Evolutionary conservation across 23 tunicate species (phyloP), one percentile per base, ranked within the genome.

Genomic region (Diplosoma virens): DNA sequence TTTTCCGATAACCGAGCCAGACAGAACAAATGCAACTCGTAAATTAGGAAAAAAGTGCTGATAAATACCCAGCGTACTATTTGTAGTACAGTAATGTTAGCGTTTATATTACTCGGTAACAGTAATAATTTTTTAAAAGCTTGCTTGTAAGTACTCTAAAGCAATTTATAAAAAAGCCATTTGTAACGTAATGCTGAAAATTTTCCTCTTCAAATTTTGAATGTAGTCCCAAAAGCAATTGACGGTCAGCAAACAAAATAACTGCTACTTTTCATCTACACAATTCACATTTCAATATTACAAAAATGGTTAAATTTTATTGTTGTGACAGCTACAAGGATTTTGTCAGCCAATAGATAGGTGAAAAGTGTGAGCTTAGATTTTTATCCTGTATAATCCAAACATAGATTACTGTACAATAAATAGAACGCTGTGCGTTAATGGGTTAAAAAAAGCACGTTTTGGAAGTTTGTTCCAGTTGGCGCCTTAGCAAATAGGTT

Each of bases 381-480:
- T 41, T 41, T 41, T 41, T 9, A 14, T 14, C 50, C 50, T 7
- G 50, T 41, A 14, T 41, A 41, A 41, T 41, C 50, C 50, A 14
- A 14, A 41, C 50, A 41, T 41, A 41, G 14, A 41, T 41, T 41
- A 41, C 50, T 41, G 50, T 41, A 41, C 50, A 41, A 41, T 41
- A 41, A 41, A 41, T 41, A 41, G 50, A 41, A 41, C 50, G 50
- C 50, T 41, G 50, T 9, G 50, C 50, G 50, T 41, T 41, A 41
- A 41, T 41, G 50, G 21, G 71, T 41, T 35, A 87, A 7, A 41
- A 41, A 41, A 41, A n/a, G n/a, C n/a, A n/a, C n/a, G n/a, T n/a
- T n/a, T n/a, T n/a, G n/a, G n/a, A n/a, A n/a, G n/a, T n/a, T n/a
- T n/a, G n/a, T n/a, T n/a, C n/a, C n/a, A n/a, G n/a, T n/a, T n/a